These are phyloP conservation scores for Amia ocellicauda DNA, from an alignment of 2,113 vertebrate species.

Conservation along the genomic window DNA sequence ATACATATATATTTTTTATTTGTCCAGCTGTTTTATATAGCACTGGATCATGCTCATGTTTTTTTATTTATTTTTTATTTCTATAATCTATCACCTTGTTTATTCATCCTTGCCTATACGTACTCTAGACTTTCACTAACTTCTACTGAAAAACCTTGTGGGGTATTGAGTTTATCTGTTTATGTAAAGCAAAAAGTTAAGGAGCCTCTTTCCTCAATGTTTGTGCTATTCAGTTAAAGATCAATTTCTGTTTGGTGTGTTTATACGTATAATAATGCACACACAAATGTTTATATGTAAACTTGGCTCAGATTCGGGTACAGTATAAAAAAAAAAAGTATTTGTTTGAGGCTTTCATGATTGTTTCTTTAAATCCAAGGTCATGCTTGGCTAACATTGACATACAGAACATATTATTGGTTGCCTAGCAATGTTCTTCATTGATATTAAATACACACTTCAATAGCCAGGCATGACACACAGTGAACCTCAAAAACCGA, in stretches of 20 bases:
- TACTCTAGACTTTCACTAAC: background rate
- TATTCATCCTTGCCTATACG: too few relatives aligned
- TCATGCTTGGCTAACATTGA: slow-evolving; percentile 50
- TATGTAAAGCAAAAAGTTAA: background rate
- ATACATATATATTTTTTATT: too few relatives aligned
- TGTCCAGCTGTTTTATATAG: too few relatives aligned
- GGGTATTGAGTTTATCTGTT: background rate
- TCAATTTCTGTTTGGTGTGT: background rate
- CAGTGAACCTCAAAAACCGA: slow-evolving; percentile 49
- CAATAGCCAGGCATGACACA: slow-evolving; percentile 52
- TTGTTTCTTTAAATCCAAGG: slow-evolving; percentile 70
- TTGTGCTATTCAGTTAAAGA: background rate
- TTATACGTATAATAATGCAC: background rate
- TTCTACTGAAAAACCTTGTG: background rate
- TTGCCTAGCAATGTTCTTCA: slow-evolving; percentile 70
- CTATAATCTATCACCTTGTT: background rate
- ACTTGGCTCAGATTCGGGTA: slow-evolving; percentile 29
- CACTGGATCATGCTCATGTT: too few relatives aligned
- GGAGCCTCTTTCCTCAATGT: background rate
- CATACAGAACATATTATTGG: slow-evolving; percentile 45
- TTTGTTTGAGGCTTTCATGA: slow-evolving; percentile 50
- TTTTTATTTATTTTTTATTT: background rate
- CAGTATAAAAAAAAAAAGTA: slow-evolving; percentile 33
- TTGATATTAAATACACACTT: slow-evolving; percentile 66
- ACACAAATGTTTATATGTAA: background rate